A percentile compares a stretch with the other conserved stretches of the same genome.
Conservation (phyloP, 2,888 invertebrate genomes). For the Stenodera caucasica region DNA sequence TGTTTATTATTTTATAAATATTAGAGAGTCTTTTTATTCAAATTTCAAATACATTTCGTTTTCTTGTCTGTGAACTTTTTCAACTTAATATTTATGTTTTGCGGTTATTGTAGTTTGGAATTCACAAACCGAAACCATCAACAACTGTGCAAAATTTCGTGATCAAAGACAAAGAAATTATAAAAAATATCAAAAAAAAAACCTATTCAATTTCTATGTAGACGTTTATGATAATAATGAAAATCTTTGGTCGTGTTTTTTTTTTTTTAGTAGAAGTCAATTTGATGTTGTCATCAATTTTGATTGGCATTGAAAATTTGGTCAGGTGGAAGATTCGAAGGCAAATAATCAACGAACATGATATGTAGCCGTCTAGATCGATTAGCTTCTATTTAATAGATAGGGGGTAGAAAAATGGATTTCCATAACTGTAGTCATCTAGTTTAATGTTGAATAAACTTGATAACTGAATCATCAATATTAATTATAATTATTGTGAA, state of each 20-base stretch:
- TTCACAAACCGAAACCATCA: neutral
- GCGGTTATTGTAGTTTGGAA: neutral
- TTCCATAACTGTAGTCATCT: neutral
- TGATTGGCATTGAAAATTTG: conserved; percentile 5
- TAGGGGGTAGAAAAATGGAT: neutral
- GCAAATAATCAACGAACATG: conserved; percentile 15
- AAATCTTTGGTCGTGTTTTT: no score
- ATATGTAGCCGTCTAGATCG: conserved; percentile 1
- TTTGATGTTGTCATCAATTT: neutral
- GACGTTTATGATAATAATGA: neutral
- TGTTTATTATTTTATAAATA: no score
- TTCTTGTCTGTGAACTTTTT: neutral
- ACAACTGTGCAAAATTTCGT: neutral
- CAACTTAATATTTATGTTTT: neutral
- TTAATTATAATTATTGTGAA: neutral
- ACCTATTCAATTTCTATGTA: no score
- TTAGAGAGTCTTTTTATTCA: neutral
- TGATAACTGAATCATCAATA: neutral
- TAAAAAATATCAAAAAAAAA: neutral
- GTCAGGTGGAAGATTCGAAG: neutral
- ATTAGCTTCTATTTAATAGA: conserved; percentile 3
- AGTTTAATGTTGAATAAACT: neutral
- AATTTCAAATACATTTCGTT: neutral
- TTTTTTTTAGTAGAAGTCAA: no score
- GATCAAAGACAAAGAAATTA: neutral